Conservation (phyloP, 2,113 vertebrate species). For the Leptobrachium leishanense region DNA sequence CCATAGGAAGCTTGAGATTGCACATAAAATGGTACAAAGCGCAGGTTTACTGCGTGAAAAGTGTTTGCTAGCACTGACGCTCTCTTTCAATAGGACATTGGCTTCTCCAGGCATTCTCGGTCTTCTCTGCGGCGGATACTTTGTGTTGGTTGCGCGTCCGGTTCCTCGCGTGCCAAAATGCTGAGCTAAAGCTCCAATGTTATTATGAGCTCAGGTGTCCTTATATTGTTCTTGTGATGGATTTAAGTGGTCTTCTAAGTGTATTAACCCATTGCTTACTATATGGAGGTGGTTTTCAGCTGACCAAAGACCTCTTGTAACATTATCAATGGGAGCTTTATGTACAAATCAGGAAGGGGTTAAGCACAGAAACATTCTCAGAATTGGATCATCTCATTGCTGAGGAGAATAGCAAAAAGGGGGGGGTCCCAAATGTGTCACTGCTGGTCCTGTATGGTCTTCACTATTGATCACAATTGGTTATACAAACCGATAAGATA, state of each 20-base stretch:
- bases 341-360: constrained; percentile 58
- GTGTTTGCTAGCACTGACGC: constrained; percentile 19
- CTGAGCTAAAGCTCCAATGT: constrained; percentile 68
- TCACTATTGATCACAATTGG: too few relatives aligned
- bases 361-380: constrained; percentile 72
- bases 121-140: constrained; percentile 51
- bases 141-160: constrained; percentile 63
- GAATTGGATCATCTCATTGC: constrained; percentile 73
- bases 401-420: constrained; percentile 41
- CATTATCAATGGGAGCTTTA: constrained; percentile 72
- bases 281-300: constrained; percentile 64
- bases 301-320: constrained; percentile 68
- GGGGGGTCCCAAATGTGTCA: constrained; percentile 52
- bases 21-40: constrained; percentile 31
- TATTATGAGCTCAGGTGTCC: constrained; percentile 80
- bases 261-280: constrained; percentile 65
- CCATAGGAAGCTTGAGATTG: constrained; percentile 7
- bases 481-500: constrained; percentile 45
- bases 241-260: constrained; percentile 66
- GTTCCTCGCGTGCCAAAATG: constrained; percentile 60
- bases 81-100: constrained; percentile 47
- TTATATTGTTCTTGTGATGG: constrained; percentile 70
- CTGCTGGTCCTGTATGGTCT: constrained; percentile 58
- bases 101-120: constrained; percentile 55
- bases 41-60: constrained; percentile 17